phyloP scores from a whole-genome alignment of 2,113 vertebrate species.

The Carlito syrichta region DNA sequence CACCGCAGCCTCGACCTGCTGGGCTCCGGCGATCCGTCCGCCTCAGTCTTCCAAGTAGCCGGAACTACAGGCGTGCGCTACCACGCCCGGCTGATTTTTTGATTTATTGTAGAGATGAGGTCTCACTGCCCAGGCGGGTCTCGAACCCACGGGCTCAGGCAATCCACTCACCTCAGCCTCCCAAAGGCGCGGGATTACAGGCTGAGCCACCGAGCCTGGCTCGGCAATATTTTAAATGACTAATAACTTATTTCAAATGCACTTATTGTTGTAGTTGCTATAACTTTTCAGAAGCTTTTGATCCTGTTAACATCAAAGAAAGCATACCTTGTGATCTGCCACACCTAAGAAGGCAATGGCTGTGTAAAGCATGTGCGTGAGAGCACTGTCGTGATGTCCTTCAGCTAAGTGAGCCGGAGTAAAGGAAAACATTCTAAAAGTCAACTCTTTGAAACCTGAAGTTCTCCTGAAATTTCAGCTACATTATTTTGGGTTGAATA shows the following conservation, averaged over 20 bases:
- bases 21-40: neutral
- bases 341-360: conserved; percentile 94
- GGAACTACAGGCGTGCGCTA: neutral
- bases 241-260: neutral
- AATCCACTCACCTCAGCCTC: neutral
- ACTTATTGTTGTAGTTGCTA: neutral
- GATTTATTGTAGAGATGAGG: neutral
- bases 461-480: conserved; percentile 6
- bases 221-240: neutral
- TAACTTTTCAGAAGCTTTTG: conserved; percentile 26
- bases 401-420: conserved; percentile 88
- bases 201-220: neutral
- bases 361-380: conserved; percentile 95
- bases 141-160: neutral
- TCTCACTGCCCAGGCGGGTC: neutral
- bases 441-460: neutral
- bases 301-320: neutral
- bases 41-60: neutral
- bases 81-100: neutral
- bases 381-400: conserved; percentile 96
- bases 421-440: conserved; percentile 78
- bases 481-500: conserved; percentile 14
- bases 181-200: neutral
- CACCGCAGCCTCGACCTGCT: neutral
- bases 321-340: conserved; percentile 96